These are phyloP conservation scores for Podabrus alpinus DNA, from an alignment of 2,888 invertebrate species.

Conservation along the genomic window DNA sequence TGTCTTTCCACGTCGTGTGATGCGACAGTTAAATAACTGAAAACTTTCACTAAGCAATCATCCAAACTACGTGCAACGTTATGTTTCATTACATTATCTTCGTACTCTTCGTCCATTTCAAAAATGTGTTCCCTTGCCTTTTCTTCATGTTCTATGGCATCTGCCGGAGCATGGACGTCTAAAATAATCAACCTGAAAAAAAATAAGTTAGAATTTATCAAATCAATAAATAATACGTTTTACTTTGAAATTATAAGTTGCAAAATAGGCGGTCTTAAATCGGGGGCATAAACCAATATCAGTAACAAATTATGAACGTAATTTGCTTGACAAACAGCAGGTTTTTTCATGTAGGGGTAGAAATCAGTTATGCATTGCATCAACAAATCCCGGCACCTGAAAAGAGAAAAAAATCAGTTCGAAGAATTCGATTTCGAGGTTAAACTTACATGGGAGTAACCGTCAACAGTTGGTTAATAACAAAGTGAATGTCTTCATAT, in stretches of 20 bases:
- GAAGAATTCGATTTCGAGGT: not conserved
- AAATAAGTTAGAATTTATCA: conserved; percentile 11
- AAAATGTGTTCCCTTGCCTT: conserved; percentile 53
- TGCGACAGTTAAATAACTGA: conserved; percentile 69
- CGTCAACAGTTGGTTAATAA: conserved; percentile 54
- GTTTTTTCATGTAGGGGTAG: conserved; percentile 79
- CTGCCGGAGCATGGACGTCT: conserved; percentile 71
- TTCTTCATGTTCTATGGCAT: conserved; percentile 59
- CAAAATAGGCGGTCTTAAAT: conserved; percentile 70
- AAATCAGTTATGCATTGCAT: conserved; percentile 65
- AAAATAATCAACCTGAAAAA: conserved; percentile 68
- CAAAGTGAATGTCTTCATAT: conserved; percentile 67
- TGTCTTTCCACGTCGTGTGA: conserved; percentile 57
- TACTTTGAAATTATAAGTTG: conserved; percentile 78
- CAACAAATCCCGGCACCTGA: conserved; percentile 73
- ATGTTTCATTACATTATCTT: conserved; percentile 57
- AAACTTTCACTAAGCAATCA: conserved; percentile 73
- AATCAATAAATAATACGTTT: conserved; percentile 42
- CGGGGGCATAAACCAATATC: conserved; percentile 75
- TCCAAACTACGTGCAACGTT: conserved; percentile 72
- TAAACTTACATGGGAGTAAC: conserved; percentile 64
- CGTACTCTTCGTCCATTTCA: conserved; percentile 33
- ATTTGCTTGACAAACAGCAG: conserved; percentile 69
- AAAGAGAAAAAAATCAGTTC: conserved; percentile 38
- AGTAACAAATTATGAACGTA: conserved; percentile 80